A percentile compares a stretch with the other conserved stretches of the same genome.
These are phyloP conservation scores for Drosophila anceps DNA, from an alignment of 2,888 invertebrate species.

Conservation along the genomic window DNA sequence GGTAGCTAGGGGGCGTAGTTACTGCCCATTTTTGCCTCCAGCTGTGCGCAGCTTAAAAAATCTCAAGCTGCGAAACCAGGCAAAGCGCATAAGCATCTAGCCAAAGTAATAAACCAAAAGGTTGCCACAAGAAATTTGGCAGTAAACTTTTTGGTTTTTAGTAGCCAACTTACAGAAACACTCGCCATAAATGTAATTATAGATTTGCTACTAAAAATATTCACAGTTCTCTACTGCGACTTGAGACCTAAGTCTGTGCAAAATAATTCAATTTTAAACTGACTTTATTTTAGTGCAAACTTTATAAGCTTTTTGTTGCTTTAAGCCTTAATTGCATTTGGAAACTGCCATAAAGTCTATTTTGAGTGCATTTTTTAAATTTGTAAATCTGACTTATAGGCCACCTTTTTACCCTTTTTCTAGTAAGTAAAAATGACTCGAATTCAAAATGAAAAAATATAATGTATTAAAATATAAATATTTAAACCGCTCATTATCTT, in stretches of 20 bases:
- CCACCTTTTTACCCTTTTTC: not conserved
- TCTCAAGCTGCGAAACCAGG: not conserved
- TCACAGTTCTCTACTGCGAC: not conserved
- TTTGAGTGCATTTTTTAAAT: not conserved
- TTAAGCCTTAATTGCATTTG: not conserved
- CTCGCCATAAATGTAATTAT: constrained; percentile 32
- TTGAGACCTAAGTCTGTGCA: not conserved
- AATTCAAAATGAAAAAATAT: not conserved
- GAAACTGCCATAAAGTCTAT: not conserved
- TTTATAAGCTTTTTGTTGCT: no score
- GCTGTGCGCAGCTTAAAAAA: constrained; percentile 44
- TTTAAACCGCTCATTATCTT: not conserved
- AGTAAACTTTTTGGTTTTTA: constrained; percentile 33
- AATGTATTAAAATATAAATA: not conserved
- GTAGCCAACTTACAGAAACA: constrained; percentile 10
- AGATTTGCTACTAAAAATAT: not conserved
- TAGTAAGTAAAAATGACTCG: not conserved
- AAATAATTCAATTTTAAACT: not conserved
- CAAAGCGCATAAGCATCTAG: constrained; percentile 55
- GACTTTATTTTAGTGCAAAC: no score
- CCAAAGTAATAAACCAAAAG: constrained; percentile 72
- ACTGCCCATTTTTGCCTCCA: constrained; percentile 40
- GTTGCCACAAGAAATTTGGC: constrained; percentile 61
- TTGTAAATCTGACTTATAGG: not conserved
- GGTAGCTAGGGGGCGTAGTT: constrained; percentile 7